These are phyloP conservation scores for Cetonia aurata DNA, from an alignment of 2,888 invertebrate genomes.

Conservation along the genomic window DNA sequence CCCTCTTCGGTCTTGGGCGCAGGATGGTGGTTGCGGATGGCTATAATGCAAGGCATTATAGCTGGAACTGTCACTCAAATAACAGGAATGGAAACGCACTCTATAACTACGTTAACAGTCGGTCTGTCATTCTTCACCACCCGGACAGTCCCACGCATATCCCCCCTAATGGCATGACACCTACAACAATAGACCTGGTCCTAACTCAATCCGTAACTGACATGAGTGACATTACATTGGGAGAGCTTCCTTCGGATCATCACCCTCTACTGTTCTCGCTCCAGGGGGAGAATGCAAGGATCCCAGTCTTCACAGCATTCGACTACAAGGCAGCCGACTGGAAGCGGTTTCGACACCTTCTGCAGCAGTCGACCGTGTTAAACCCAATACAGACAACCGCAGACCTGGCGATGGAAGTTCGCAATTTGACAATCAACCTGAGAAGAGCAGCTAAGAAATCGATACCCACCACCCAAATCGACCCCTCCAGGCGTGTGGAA, in stretches of 20 bases:
- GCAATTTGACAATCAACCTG: not conserved
- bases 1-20: not conserved
- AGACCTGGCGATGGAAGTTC: not conserved
- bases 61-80: conserved; percentile 45
- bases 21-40: conserved; percentile 44
- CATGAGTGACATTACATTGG: not conserved
- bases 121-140: conserved; percentile 15
- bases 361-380: not conserved
- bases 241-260: too few species aligned
- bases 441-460: not conserved
- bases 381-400: too few species aligned
- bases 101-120: conserved; percentile 24
- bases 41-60: conserved; percentile 47
- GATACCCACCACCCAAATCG: not conserved
- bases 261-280: not conserved
- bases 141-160: conserved; percentile 43
- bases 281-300: not conserved
- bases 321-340: conserved; percentile 26
- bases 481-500: not conserved
- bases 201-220: conserved; percentile 39
- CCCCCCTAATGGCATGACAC: conserved; percentile 43
- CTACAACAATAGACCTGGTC: conserved; percentile 46
- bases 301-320: not conserved
- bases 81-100: conserved; percentile 48
- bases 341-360: conserved; percentile 1